A percentile compares a stretch with the other conserved stretches of the same genome.
phyloP scores from a whole-genome alignment of 2,113 vertebrate genomes.

The Tonatia bakeri region DNA sequence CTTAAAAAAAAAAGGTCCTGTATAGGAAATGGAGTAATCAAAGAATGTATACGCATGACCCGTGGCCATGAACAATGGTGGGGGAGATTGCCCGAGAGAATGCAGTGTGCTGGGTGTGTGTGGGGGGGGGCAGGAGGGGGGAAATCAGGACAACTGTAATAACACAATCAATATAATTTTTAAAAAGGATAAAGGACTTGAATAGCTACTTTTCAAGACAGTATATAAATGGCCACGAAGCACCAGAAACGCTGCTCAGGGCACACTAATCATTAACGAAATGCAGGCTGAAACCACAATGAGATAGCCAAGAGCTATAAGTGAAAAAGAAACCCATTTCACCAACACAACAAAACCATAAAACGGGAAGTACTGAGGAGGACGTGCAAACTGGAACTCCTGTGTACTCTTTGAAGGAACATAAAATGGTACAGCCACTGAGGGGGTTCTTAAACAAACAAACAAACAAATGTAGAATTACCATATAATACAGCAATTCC shows the following conservation, averaged over 20 bases:
- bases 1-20: too few relatives aligned
- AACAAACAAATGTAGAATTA: neutral
- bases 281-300: neutral
- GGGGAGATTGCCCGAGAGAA: too few relatives aligned
- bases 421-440: neutral
- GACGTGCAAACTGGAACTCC: neutral
- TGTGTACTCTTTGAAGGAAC: neutral
- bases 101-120: too few relatives aligned
- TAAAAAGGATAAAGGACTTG: neutral
- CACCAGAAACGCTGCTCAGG: neutral
- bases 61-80: too few relatives aligned
- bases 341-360: neutral
- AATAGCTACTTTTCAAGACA: neutral
- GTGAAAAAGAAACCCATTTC: neutral
- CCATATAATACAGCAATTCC: neutral
- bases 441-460: neutral
- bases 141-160: too few relatives aligned
- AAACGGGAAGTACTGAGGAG: neutral
- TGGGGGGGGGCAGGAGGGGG: too few relatives aligned
- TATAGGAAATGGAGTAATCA: too few relatives aligned
- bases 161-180: neutral
- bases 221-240: neutral
- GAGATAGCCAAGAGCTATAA: neutral
- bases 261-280: neutral
- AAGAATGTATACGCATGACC: too few relatives aligned